Evolutionary conservation across 64 coral and sea anemone genomes (phyloP).

Genomic region (Acropora tenuis): DNA sequence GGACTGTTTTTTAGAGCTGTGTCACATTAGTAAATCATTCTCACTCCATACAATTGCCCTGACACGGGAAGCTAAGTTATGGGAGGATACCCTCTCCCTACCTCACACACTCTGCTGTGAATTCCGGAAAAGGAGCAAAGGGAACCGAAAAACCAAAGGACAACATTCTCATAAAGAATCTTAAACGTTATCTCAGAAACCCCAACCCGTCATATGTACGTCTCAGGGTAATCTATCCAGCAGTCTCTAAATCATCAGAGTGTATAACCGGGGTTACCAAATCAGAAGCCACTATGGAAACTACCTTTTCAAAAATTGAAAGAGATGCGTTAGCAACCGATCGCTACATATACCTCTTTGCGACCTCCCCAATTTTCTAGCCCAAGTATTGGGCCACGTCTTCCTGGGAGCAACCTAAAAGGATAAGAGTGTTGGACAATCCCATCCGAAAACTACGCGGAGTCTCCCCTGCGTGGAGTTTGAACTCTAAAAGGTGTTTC

Average conservation of each 20-base stretch:
- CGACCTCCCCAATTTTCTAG: background rate
- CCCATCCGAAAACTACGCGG: conserved; percentile 3
- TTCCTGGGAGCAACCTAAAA: background rate
- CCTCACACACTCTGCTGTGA: background rate
- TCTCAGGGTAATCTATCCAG: background rate
- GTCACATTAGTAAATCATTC: too few species aligned
- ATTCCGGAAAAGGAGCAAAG: background rate
- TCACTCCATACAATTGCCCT: background rate
- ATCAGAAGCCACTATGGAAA: background rate
- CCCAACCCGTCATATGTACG: background rate
- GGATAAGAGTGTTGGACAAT: background rate
- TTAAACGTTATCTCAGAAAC: background rate
- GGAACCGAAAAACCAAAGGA: background rate
- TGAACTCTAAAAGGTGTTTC: conserved; percentile 18
- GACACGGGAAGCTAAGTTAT: background rate
- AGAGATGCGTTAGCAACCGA: background rate
- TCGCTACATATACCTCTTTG: background rate
- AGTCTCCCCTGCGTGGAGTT: background rate
- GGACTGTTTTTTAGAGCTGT: too few species aligned
- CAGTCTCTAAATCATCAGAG: background rate
- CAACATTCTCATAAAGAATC: background rate
- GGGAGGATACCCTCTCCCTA: background rate
- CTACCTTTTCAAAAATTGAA: background rate
- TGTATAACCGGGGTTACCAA: too few species aligned
- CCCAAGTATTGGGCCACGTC: background rate